phyloP scores from a whole-genome alignment of 2,888 invertebrate genomes.

The Andrena haemorrhoa region DNA sequence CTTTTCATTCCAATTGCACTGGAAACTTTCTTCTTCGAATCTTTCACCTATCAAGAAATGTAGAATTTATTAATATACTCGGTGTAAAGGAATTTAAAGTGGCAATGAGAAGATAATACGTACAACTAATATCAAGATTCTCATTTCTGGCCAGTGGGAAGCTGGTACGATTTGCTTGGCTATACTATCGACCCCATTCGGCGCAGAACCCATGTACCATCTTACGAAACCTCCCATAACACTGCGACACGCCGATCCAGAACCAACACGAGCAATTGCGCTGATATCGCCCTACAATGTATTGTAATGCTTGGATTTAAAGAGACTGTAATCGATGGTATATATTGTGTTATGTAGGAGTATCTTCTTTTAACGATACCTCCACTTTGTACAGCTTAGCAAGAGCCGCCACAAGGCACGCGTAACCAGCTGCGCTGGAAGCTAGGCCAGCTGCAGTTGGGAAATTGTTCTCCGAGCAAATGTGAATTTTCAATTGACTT shows the following conservation, averaged over 20 bases:
- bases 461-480: conserved; percentile 97
- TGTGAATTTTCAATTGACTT: conserved; percentile 90
- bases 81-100: conserved; percentile 6
- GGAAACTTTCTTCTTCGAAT: conserved; percentile 92
- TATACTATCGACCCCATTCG: conserved; percentile 91
- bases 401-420: conserved; percentile 91
- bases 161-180: conserved; percentile 91
- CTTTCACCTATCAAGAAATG: conserved; percentile 86
- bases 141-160: conserved; percentile 95
- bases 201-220: conserved; percentile 91
- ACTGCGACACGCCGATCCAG: conserved; percentile 98
- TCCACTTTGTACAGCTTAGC: conserved; percentile 90
- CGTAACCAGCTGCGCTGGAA: conserved; percentile 99
- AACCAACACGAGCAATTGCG: conserved; percentile 92
- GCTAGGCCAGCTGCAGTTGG: conserved; percentile 99
- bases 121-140: conserved; percentile 95
- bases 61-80: neutral
- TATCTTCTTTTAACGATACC: conserved; percentile 81
- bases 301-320: neutral
- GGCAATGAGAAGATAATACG: conserved; percentile 63
- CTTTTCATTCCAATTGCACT: conserved; percentile 96
- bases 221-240: conserved; percentile 97
- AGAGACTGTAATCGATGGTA: neutral
- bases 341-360: neutral
- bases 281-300: conserved; percentile 89